phyloP scores from a whole-genome alignment of 2,113 vertebrate species.

The Thalassoma bifasciatum region DNA sequence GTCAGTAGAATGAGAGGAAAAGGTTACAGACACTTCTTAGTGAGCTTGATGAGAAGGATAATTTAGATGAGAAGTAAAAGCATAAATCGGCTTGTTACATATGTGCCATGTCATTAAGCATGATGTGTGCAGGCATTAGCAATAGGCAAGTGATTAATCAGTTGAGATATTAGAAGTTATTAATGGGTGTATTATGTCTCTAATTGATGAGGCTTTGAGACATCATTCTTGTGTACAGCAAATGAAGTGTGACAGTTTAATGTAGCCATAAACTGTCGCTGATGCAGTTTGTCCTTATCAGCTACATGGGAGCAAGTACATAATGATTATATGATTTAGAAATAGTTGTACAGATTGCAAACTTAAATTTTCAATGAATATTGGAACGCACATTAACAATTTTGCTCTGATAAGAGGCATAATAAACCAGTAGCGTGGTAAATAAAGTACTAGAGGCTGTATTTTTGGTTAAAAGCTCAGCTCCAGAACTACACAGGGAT shows the following conservation, averaged over 20 bases:
- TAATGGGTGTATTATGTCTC: constrained; percentile 50
- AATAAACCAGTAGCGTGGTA: constrained; percentile 12
- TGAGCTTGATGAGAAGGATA: constrained; percentile 47
- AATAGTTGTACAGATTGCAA: neutral
- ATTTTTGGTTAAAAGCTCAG: constrained; percentile 18
- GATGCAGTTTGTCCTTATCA: constrained; percentile 13
- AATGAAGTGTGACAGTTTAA: constrained; percentile 29
- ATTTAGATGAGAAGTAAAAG: constrained; percentile 45
- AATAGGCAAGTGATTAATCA: constrained; percentile 50
- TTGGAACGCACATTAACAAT: neutral
- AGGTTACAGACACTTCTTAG: constrained; percentile 62
- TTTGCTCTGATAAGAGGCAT: neutral
- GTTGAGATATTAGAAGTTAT: constrained; percentile 50
- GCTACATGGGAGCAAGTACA: neutral
- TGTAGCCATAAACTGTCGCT: constrained; percentile 15
- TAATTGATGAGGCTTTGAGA: constrained; percentile 39
- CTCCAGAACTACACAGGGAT: constrained; percentile 26
- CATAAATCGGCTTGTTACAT: constrained; percentile 41
- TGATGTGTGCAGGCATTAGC: constrained; percentile 43
- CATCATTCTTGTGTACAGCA: constrained; percentile 28
- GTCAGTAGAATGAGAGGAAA: constrained; percentile 62
- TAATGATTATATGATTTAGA: neutral
- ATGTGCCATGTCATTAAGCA: constrained; percentile 42
- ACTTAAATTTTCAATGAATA: neutral
- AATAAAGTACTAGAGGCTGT: neutral